A percentile compares a stretch with the other conserved stretches of the same genome.
phyloP scores from a whole-genome alignment of 2,797 vertebrate genomes.

The Otolemur crassicaudatus region DNA sequence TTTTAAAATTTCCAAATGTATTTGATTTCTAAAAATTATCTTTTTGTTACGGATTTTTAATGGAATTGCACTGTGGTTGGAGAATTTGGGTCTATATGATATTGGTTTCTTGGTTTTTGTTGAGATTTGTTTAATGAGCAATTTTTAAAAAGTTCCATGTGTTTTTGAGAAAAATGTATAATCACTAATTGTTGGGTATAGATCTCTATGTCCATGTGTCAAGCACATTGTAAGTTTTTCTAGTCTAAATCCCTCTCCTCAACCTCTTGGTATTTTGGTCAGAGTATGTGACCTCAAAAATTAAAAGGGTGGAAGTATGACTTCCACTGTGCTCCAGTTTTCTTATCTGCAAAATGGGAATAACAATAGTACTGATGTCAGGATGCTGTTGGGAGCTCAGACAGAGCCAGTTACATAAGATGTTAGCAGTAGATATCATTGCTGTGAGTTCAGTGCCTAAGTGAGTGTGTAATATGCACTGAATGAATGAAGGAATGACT shows the following conservation, averaged over 20 bases:
- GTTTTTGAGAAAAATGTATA: background rate
- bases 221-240: background rate
- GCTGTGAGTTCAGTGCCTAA: background rate
- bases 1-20: background rate
- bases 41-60: slow-evolving; percentile 24
- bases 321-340: background rate
- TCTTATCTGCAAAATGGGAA: background rate
- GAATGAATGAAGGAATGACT: background rate
- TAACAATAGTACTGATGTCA: background rate
- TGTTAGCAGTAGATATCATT: background rate
- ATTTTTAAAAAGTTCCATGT: background rate
- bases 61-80: background rate
- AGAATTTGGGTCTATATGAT: background rate
- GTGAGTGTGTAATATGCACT: background rate
- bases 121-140: background rate
- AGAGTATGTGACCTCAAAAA: background rate
- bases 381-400: background rate
- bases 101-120: background rate
- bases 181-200: background rate
- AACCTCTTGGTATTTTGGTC: background rate
- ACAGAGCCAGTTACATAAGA: background rate
- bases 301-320: background rate
- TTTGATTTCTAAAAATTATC: background rate
- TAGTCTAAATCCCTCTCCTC: background rate
- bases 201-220: background rate